Percentiles rank a stretch among this genome's conserved stretches.
Evolutionary conservation across 2,888 invertebrate species (phyloP).

Genomic region (Mallateleia sp.): DNA sequence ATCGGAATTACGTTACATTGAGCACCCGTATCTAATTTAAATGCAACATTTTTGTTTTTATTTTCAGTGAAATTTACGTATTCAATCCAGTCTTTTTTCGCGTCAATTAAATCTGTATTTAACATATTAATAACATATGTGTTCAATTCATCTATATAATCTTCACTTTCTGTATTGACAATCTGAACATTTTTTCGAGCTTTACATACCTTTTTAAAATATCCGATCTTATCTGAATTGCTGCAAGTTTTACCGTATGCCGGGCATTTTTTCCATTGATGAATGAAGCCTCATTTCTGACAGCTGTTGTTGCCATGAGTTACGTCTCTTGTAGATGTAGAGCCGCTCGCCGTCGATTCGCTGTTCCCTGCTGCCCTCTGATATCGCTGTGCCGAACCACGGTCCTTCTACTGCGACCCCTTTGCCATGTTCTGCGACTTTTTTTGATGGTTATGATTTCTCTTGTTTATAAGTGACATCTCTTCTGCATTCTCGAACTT

Average conservation of each 20-base stretch:
- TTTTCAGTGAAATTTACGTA: too few relatives aligned
- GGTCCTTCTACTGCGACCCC: too few relatives aligned
- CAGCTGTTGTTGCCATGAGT: not conserved
- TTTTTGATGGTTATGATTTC: not conserved
- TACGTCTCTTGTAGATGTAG: constrained; percentile 12
- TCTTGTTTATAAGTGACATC: constrained; percentile 33
- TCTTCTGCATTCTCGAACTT: constrained; percentile 35
- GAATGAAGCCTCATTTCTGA: not conserved
- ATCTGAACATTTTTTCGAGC: not conserved
- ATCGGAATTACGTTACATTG: constrained; percentile 52
- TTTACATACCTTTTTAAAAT: constrained; percentile 40
- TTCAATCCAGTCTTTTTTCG: constrained; percentile 2
- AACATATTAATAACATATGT: not conserved
- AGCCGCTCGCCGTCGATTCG: not conserved
- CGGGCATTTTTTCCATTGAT: constrained; percentile 47
- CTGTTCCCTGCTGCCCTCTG: not conserved
- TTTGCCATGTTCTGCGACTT: too few relatives aligned
- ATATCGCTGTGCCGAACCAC: not conserved
- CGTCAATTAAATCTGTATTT: not conserved
- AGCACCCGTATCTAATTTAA: constrained; percentile 51
- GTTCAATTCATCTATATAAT: not conserved
- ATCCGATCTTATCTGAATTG: constrained; percentile 38
- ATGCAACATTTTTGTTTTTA: constrained; percentile 29
- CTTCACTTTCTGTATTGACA: too few relatives aligned
- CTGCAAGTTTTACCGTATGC: constrained; percentile 71